Conservation (phyloP, 1,140 invertebrate species). For the Drosophila lacteicornis region DNA sequence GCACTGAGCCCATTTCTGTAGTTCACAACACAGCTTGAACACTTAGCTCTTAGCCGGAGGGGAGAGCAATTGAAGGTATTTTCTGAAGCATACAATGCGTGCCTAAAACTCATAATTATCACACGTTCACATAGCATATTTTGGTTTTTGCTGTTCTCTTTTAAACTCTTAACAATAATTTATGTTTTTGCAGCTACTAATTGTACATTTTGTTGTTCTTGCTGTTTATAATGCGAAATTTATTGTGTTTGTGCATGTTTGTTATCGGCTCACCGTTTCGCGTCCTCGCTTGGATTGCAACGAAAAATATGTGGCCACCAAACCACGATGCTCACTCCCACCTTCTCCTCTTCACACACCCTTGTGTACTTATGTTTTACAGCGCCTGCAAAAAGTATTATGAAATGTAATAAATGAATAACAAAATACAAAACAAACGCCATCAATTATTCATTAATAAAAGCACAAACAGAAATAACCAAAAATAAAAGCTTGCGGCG, state of each 20-base stretch:
- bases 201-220: slow-evolving; percentile 61
- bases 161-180: slow-evolving; percentile 66
- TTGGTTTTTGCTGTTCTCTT: slow-evolving; percentile 41
- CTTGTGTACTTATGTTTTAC: slow-evolving; percentile 30
- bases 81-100: slow-evolving; percentile 44
- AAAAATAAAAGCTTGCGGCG: slow-evolving; percentile 51
- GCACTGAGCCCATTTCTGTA: not conserved
- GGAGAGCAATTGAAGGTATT: slow-evolving; percentile 10
- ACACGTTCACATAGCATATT: slow-evolving; percentile 63
- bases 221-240: slow-evolving; percentile 58
- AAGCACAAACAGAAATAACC: slow-evolving; percentile 44
- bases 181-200: slow-evolving; percentile 70
- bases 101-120: slow-evolving; percentile 70
- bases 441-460: slow-evolving; percentile 61
- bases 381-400: slow-evolving; percentile 32
- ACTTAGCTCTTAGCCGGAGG: slow-evolving; percentile 41
- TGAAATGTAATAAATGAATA: slow-evolving; percentile 56
- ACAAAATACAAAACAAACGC: slow-evolving; percentile 55
- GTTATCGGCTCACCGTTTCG: slow-evolving; percentile 42
- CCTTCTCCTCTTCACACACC: slow-evolving; percentile 16
- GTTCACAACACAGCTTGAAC: slow-evolving; percentile 1
- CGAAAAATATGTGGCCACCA: slow-evolving; percentile 9
- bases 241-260: slow-evolving; percentile 76
- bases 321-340: slow-evolving; percentile 2
- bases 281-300: slow-evolving; percentile 5